Evolutionary conservation across 2,113 vertebrate species (phyloP), one percentile per base, ranked within the genome.

Genomic region (Capreolus pygargus): DNA sequence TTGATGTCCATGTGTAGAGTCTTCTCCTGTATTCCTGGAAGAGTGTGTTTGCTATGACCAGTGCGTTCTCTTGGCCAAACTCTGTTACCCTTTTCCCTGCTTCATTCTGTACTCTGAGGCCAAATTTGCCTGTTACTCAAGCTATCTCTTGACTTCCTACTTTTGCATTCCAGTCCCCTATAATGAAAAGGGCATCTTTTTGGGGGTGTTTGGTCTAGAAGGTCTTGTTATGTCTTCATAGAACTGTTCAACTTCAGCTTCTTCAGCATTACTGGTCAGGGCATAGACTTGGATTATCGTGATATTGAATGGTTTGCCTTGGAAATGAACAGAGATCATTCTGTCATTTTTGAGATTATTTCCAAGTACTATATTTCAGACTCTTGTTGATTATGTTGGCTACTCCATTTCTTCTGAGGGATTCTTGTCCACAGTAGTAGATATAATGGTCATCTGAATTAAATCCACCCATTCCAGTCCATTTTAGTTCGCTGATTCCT

Each of bases 161-260:
- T 36, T 67, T 67, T 36, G 64, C 33, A 67, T 67, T 67, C 33
- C 33, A 0, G 3, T 67, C 17, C 64, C 17, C 17, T 36, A 21
- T 67, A 67, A 10, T 67, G 33, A 67, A 67, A 67, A 67, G 33
- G 8, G 19, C 33, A 67, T 67, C 8, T 36, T 67, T 64, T 36
- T 4, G 0, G 0, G 64, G 33, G 33, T 36, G 8, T 67, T 36
- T 36, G 64, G 1, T 67, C 64, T 67, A n/a, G 1, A 67, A 67
- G 33, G 33, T 21, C 33, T 67, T 67, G 3, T 36, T 36, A 19
- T 4, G 64, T n/a, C 64, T 67, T 36, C 64, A 67, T 36, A 19
- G 17, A 19, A 36, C 8, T 0, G 0, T 67, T 67, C 64, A 67
- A 67, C 8, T 67, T 67, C 64, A 36, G 17, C 1, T 36, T 67